A percentile compares a stretch with the other conserved stretches of the same genome.
Evolutionary conservation across 2,113 vertebrate species (phyloP).

Genomic region (Odontesthes bonariensis): DNA sequence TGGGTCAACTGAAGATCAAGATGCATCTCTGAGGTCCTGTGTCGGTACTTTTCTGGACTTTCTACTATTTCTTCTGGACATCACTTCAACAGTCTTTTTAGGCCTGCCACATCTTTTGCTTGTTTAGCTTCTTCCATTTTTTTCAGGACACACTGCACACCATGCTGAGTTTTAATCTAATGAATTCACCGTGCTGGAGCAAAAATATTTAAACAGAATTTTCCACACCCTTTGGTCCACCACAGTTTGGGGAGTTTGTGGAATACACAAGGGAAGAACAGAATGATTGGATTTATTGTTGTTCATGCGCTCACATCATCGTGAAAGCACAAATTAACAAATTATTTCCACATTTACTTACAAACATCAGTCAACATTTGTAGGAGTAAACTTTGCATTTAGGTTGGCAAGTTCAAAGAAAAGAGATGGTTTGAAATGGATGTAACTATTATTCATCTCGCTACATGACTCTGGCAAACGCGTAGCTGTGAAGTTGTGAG

Average conservation of each 20-base stretch:
- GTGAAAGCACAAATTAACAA: not conserved
- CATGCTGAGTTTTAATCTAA: too few relatives aligned
- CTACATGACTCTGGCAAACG: slow-evolving; percentile 30
- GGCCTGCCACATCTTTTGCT: not conserved
- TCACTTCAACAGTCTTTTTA: not conserved
- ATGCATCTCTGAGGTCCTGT: too few relatives aligned
- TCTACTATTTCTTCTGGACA: not conserved
- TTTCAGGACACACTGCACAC: too few relatives aligned
- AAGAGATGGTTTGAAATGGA: slow-evolving; percentile 23
- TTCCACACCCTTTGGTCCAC: not conserved
- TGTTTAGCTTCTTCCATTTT: too few relatives aligned
- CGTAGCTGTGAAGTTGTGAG: slow-evolving; percentile 41
- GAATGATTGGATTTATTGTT: not conserved
- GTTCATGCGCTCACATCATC: not conserved
- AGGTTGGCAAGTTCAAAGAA: slow-evolving; percentile 22
- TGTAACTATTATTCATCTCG: slow-evolving; percentile 27
- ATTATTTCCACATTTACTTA: not conserved
- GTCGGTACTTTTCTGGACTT: too few relatives aligned
- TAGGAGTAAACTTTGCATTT: slow-evolving; percentile 7
- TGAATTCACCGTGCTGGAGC: too few relatives aligned
- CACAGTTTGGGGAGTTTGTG: not conserved
- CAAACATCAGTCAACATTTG: slow-evolving; percentile 1
- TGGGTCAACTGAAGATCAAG: too few relatives aligned
- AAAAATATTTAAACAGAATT: too few relatives aligned
- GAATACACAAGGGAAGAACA: not conserved